Conservation (phyloP, 1,140 invertebrate genomes). For the Plectrocnemia conspersa region DNA sequence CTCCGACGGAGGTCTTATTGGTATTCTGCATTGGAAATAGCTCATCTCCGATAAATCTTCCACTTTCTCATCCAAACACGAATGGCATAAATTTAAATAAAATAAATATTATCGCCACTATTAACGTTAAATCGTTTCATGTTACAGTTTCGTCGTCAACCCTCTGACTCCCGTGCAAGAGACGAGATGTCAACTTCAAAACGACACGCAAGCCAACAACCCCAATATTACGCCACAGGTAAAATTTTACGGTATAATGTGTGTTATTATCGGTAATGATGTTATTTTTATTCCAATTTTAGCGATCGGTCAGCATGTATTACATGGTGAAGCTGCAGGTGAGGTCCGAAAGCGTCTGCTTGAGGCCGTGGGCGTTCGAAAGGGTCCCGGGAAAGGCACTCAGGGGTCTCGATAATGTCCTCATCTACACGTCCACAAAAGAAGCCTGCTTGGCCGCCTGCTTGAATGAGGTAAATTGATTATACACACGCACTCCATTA, state of each 20-base stretch:
- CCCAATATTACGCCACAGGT: constrained; percentile 72
- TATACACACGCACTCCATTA: too few relatives aligned
- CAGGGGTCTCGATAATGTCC: constrained; percentile 80
- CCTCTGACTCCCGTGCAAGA: constrained; percentile 87
- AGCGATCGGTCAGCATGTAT: constrained; percentile 84
- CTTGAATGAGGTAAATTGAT: constrained; percentile 84
- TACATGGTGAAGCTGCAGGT: constrained; percentile 93
- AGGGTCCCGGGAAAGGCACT: constrained; percentile 88
- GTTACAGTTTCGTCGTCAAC: constrained; percentile 80
- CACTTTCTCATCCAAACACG: too few relatives aligned
- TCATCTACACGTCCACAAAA: constrained; percentile 90
- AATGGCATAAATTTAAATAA: not conserved
- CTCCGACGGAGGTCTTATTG: too few relatives aligned
- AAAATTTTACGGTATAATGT: constrained; percentile 4
- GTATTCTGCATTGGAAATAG: too few relatives aligned
- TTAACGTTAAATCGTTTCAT: too few relatives aligned
- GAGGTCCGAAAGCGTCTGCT: constrained; percentile 84
- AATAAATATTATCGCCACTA: too few relatives aligned
- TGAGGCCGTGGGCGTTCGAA: constrained; percentile 89
- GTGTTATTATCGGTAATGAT: not conserved
- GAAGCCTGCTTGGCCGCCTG: constrained; percentile 89
- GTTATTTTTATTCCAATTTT: constrained; percentile 31
- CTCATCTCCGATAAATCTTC: too few relatives aligned
- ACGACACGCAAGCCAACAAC: constrained; percentile 85
- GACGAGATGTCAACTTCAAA: constrained; percentile 86